Base-by-base conservation (phyloP, 2,113 vertebrate species). In the Sphyrna mokarran region DNA sequence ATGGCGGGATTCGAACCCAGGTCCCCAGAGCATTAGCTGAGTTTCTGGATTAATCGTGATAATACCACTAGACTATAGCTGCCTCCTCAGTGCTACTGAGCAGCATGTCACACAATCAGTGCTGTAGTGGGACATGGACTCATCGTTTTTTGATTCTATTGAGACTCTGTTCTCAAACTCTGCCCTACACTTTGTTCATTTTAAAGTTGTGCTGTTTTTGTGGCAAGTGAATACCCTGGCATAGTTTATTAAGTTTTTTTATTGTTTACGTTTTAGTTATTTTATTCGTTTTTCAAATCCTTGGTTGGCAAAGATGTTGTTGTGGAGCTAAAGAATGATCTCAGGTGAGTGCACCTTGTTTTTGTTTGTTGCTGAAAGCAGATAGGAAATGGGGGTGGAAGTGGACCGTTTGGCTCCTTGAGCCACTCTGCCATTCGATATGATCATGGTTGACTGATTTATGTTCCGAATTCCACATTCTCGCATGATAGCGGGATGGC, bases 231-330 rank as follows among this genome's bases (percentile, higher is more conserved):
- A 26, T 63, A 5, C 54, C 58, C 16, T 61, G 29, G 33, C 54
- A n/a, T 29, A 90, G 9, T 58, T 89, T 89, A 89, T 29, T 58
- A 3, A 13, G 1, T 1, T 66, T 20, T 13, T 43, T 58, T 95
- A 37, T 72, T 37, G 96, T 1, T 1, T 97, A 58, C 69, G 96
- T 95, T 95, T 20, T 97, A 99, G 98, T 98, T 99, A 66, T 99
- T 99, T 97, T 99, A 99, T 96, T 99, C 98, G 33, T 99, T 99
- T 96, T 99, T 99, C 97, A 99, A 99, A 96, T 99, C 98, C 16
- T 96, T 99, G 96, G 98, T 99, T 97, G 98, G 98, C 95, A 99
- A 99, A 96, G 98, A 99, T 85, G 98, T 99, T 95, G 98, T 99
- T 70, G 98, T 99, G 97, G 98, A 99, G 96, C 97, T 99, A 18